Base-by-base conservation (phyloP, 2,113 vertebrate species). In the Oryzias woworae region DNA sequence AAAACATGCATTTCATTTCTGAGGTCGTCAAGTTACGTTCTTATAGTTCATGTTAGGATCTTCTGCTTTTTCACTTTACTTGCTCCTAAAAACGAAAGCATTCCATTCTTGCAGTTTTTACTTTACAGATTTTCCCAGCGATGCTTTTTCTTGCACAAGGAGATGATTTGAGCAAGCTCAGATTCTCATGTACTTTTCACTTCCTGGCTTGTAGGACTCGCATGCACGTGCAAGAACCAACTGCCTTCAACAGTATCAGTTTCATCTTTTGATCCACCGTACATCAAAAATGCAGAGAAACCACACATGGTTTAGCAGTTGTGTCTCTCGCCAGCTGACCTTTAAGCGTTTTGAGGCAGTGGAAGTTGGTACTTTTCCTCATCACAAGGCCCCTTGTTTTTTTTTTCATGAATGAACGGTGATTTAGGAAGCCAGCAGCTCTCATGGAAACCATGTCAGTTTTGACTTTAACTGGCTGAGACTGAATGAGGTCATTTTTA, bases 401-500 rank as follows among this genome's bases (percentile, higher is more conserved):
- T 28, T 36, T 36, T 36, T 8, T 12, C 2, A 14, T 31, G 43
- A 62, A 54, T 48, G 47, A 46, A 23, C 78, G 59, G 62, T 69
- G 71, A 41, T 65, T 20, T 22, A 52, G 53, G 45, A 55, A 66
- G 66, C 73, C 61, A 58, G 47, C 14, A 1, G 51, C 66, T 83
- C 67, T 75, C 68, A 75, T 71, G 60, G 65, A 73, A 83, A 57
- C 65, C 54, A 12, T 70, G 58, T 78, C 78, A 85, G 65, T 78
- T 85, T 74, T 80, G 69, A 80, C 61, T 81, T 64, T 83, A 72
- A 78, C 64, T 61, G 60, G 43, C 63, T 84, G 31, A 69, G 69
- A 86, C 62, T 56, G 80, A 84, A 81, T 79, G 71, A 83, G 81
- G 78, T 82, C 74, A 77, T 78, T 76, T 82, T 74, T 58, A 52